Percentiles rank a stretch among this genome's conserved stretches.
Conservation (phyloP, 2,797 vertebrate genomes). For the Sebastes variabilis region DNA sequence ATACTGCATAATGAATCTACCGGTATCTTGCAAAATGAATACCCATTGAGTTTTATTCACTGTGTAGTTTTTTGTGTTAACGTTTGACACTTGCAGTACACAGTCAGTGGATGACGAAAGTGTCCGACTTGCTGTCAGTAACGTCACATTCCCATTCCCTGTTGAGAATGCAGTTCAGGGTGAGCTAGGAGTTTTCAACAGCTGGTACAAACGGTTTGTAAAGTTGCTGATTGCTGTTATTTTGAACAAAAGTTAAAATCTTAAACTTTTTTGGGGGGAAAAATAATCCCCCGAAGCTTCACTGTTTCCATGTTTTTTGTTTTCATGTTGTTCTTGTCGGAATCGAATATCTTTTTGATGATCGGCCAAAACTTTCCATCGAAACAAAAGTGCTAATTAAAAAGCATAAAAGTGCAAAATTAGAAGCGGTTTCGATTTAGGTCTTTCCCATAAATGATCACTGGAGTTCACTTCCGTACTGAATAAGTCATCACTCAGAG, state of each 20-base stretch:
- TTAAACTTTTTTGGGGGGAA: not conserved
- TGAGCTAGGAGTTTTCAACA: not conserved
- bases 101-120: rapidly evolving
- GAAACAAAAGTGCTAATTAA: slow-evolving; percentile 2
- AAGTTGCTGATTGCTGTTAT: not conserved
- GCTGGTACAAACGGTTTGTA: not conserved
- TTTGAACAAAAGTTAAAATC: not conserved
- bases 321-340: not conserved
- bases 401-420: not conserved
- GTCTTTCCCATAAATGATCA: not conserved
- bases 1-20: no score
- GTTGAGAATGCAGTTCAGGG: not conserved
- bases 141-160: no score
- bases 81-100: no score
- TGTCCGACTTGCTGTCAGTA: no score
- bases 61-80: rapidly evolving
- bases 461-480: not conserved
- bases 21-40: no score
- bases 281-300: not conserved
- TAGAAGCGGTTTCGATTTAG: not conserved
- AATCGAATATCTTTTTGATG: not conserved
- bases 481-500: slow-evolving; percentile 33
- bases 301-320: not conserved
- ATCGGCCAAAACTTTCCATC: not conserved
- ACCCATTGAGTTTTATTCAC: no score